Base-by-base conservation (phyloP, 2,113 vertebrate species). In the Perca flavescens region DNA sequence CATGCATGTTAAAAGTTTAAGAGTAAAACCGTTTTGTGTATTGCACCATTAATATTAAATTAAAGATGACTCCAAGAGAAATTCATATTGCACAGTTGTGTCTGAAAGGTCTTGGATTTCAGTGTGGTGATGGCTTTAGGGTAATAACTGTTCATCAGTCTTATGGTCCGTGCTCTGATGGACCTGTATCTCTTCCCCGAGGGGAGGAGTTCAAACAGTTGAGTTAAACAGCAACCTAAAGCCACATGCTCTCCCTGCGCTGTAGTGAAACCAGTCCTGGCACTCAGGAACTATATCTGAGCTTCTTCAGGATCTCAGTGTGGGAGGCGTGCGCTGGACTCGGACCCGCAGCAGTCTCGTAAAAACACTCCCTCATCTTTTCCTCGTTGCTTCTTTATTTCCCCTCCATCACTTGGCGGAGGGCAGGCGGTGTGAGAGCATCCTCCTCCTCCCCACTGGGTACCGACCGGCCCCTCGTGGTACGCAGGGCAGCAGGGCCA, bases 381-480 rank as follows among this genome's bases (percentile, higher is more conserved):
- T 49, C 40, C 57, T 28, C 12, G 46, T 64, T 72, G 64, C 40
- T 40, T 66, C 14, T 71, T 76, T 36, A 25, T 31, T 43, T 3
- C 31, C 43, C 6, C 62, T 80, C 62, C 83, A 77, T 80, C 88
- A 85, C 66, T 91, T 77, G 47, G 47, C 79, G 14, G 79, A 82
- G 79, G 56, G 69, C 74, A 80, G 77, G 79, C 74, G 49, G 19
- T 67, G 82, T 73, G 80, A 76, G 75, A 82, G 68, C 85, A 77
- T 77, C 86, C 71, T 22, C 76, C 73, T 50, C 86, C 75, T 34
- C 79, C 76, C 49, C 34, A 13, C 65, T 2, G 65, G 49, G 49
- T 25, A 53, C 77, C 82, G 67, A 36, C 60, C 78, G 46, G 78
- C 52, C 34, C 76, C 75, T 43, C 22, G 79, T 77, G 75, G 58